Conservation (phyloP, 2,797 vertebrate genomes). For the Argentina silus region DNA sequence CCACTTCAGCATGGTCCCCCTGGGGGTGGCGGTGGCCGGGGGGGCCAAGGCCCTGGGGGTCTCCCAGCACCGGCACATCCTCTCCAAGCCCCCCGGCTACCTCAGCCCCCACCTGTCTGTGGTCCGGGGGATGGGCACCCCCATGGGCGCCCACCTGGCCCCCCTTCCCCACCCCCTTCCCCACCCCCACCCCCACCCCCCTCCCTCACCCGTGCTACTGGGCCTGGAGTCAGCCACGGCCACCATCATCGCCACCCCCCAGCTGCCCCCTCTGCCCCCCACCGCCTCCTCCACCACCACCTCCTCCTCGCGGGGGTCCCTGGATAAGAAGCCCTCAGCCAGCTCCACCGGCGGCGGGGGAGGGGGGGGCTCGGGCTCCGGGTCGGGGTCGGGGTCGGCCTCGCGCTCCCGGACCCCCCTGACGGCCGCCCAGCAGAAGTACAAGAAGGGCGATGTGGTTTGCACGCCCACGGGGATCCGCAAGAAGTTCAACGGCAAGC, state of each 20-base stretch:
- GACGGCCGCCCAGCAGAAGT: conserved; percentile 91
- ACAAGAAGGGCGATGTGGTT: conserved; percentile 94
- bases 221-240: conserved; percentile 67
- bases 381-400: conserved; percentile 69
- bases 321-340: conserved; percentile 78
- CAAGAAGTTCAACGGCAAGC: conserved; percentile 95
- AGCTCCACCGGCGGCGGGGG: conserved; percentile 34
- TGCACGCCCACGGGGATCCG: conserved; percentile 93
- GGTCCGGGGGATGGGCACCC: conserved; percentile 74
- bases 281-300: conserved; percentile 68
- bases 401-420: conserved; percentile 88
- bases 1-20: conserved; percentile 81
- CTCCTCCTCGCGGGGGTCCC: conserved; percentile 67
- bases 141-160: conserved; percentile 68
- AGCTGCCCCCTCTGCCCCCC: conserved; percentile 74
- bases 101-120: conserved; percentile 77
- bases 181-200: conserved; percentile 82
- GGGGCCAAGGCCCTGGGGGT: conserved; percentile 72
- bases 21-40: conserved; percentile 70
- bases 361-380: conserved; percentile 57
- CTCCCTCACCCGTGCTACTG: conserved; percentile 79
- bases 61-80: conserved; percentile 78
- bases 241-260: conserved; percentile 67
- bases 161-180: conserved; percentile 77
- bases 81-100: conserved; percentile 84